Conservation (phyloP, 2,113 vertebrate species). For the Anthoscopus minutus region DNA sequence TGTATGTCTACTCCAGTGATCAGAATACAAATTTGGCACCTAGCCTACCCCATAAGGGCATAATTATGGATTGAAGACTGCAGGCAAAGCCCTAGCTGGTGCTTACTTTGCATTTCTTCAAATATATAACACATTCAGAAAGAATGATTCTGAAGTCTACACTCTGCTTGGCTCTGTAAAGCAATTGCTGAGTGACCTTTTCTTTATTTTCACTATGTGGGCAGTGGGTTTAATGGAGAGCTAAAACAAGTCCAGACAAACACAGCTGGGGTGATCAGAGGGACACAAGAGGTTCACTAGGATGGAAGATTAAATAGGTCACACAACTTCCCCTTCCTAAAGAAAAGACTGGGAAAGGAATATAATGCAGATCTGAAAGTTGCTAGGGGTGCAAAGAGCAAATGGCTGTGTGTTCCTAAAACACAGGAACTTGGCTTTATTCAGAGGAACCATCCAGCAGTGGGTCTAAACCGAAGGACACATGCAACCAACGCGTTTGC, state of each 20-base stretch:
- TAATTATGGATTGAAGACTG: background rate
- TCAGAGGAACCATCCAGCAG: background rate
- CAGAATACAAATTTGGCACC: slow-evolving; percentile 12
- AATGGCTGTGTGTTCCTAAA: background rate
- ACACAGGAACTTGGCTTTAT: background rate
- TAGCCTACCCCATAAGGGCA: background rate
- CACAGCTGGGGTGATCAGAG: background rate
- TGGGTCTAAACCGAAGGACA: background rate
- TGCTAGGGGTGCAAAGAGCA: background rate
- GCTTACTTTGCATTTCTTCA: background rate
- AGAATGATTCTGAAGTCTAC: background rate
- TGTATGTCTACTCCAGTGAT: background rate
- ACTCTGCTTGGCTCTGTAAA: background rate
- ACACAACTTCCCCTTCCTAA: background rate
- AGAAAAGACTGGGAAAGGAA: background rate
- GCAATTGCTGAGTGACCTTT: background rate
- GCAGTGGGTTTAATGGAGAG: background rate
- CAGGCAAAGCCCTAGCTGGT: background rate
- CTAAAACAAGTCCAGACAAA: background rate
- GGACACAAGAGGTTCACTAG: accelerated
- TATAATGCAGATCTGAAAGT: background rate
- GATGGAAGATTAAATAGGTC: background rate
- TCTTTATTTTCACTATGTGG: background rate
- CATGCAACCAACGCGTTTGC: accelerated
- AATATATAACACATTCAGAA: background rate